Evolutionary conservation across 1,140 invertebrate species (phyloP), one percentile per base, ranked within the genome.

Genomic region (Halictus rubicundus): DNA sequence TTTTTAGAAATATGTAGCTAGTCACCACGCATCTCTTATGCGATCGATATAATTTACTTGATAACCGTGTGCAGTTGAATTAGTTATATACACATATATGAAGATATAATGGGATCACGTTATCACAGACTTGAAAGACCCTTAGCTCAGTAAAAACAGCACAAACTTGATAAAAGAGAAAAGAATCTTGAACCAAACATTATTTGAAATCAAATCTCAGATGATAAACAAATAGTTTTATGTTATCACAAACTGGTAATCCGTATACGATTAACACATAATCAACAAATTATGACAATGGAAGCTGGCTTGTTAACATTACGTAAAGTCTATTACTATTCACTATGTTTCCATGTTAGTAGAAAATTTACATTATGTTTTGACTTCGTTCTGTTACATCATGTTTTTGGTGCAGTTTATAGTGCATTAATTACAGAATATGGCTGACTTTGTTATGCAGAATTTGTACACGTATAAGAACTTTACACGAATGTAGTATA

Each of bases 1-100:
- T 64, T 78, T 19, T 42, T 32, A 60, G 12, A 42, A 42, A 23
- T 57, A 78, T 72, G 9, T 70, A 52, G 64, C 76, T 78, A 78
- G 59, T 23, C 49, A 63, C 37, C 14, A 25, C 14, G n/a, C 16
- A 37, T n/a, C 37, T 42, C 7, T 54, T 52, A 64, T 71, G 32
- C 46, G 76, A 78, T 78, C 68, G 23, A 71, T 78, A 78, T 25
- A 21, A 12, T 68, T 63, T 21, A 27, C 12, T 42, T 63, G n/a
- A 8, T 70, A 9, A 70, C 9, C 23, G 21, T 12, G 4, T 54
- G 16, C 21, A 59, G 27, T 27, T 61, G 6, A 32, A 46, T 37
- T 57, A 37, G 14, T 16, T 14, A n/a, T n/a, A n/a, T n/a, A n/a
- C n/a, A 68, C 25, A 46, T 66, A 19, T 7, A 66, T 65, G 32